Percentiles rank a stretch among this genome's conserved stretches.
phyloP scores from a whole-genome alignment of 2,113 vertebrate species.

The Oxyruncus cristatus region DNA sequence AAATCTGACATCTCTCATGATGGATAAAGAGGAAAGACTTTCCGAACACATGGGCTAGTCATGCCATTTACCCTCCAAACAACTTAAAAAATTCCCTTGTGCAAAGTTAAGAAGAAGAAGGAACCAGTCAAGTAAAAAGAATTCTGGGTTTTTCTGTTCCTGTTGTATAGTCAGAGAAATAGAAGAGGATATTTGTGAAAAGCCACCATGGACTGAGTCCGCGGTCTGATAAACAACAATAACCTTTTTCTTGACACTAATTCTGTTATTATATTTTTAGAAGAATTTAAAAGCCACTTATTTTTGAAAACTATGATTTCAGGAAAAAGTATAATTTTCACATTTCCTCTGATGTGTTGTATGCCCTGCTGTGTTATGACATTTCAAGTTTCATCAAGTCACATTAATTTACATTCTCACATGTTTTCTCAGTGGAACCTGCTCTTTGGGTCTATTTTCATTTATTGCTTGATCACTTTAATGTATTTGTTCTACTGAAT shows the following conservation, averaged over 20 bases:
- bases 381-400: constrained; percentile 54
- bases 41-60: not conserved
- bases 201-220: not conserved
- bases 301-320: constrained; percentile 33
- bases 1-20: not conserved
- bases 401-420: constrained; percentile 37
- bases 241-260: constrained; percentile 64
- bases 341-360: constrained; percentile 65
- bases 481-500: constrained; percentile 18
- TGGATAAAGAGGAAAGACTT: not conserved
- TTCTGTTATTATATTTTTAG: constrained; percentile 64
- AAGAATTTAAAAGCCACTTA: constrained; percentile 56
- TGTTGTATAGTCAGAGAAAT: not conserved
- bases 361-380: constrained; percentile 68
- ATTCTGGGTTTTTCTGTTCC: not conserved
- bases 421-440: constrained; percentile 55
- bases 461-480: constrained; percentile 42
- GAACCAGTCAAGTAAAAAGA: not conserved
- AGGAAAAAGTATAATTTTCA: constrained; percentile 71
- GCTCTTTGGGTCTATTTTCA: constrained; percentile 50
- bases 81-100: not conserved
- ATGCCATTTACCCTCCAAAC: not conserved
- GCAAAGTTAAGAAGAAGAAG: not conserved
- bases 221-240: constrained; percentile 59
- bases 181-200: constrained; percentile 22